Evolutionary conservation across 2,888 invertebrate species (phyloP), one percentile per base, ranked within the genome.

Genomic region (Drosophila picticornis): DNA sequence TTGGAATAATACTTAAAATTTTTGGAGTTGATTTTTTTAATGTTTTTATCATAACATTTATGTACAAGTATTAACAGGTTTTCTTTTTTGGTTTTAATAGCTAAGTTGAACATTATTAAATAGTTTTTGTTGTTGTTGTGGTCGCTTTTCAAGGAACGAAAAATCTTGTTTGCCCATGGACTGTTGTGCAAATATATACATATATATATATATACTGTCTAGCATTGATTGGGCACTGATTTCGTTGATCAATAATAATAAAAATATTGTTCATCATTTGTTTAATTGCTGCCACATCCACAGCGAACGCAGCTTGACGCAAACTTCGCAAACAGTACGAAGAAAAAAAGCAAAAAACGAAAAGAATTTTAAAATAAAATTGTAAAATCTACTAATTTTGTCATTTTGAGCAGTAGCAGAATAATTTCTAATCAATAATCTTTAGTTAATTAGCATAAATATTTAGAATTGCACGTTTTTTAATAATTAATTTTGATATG

Each of bases 251-350:
- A 46, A 46, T 46, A 22, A 46, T 62, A 65, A 77, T 75, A 78
- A 84, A 68, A 74, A 70, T 46, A 16, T 77, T 72, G 51, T 62
- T 43, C 46, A 70, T 65, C 48, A 48, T 73, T 88, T 88, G 56
- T 75, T 88, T 63, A 80, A 66, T 56, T 90, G 79, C 69, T 85
- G 91, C 84, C 90, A 89, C 78, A 91, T 90, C 84, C 89, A 72
- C 74, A 92, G 71, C 63, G 92, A 88, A 68, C 88, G 88, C 77
- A 91, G 84, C 71, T 91, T 92, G 60, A 92, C 78, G 76, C 70
- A 80, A 82, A 91, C 91, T 90, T 88, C 64, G 63, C 51, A 58
- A 72, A 72, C 64, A 64, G 36, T 25, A 25, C 58, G 51, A 16
- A 34, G 51, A 16, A 34, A 55, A 32, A 56, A 62, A 58, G n/a